These are phyloP conservation scores for Crotalus horridus DNA, from an alignment of 2,113 vertebrate genomes.

Conservation along the genomic window DNA sequence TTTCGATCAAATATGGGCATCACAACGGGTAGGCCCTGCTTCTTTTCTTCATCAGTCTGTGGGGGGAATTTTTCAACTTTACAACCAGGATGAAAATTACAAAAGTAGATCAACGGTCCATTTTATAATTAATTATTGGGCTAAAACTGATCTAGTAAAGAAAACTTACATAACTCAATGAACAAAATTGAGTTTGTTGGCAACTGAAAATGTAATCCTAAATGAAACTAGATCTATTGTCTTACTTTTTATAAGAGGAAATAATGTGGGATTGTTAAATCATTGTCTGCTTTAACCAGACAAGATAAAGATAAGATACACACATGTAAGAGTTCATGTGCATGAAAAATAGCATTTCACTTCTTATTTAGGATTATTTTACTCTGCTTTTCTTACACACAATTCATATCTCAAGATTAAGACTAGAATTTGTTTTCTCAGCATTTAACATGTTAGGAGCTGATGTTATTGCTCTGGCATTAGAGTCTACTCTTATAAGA, in stretches of 20 bases:
- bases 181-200: neutral
- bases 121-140: neutral
- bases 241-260: neutral
- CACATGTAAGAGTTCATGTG: neutral
- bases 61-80: constrained; percentile 34
- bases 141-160: neutral
- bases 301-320: neutral
- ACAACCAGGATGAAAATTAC: neutral
- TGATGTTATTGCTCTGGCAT: neutral
- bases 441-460: neutral
- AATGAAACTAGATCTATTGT: neutral
- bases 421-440: neutral
- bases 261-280: neutral
- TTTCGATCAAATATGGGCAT: constrained; percentile 97
- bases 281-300: neutral
- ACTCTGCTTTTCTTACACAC: neutral
- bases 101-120: neutral
- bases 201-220: neutral
- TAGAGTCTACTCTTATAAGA: neutral
- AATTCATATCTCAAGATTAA: neutral
- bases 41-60: constrained; percentile 96
- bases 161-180: neutral
- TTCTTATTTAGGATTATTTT: neutral
- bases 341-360: neutral
- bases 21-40: constrained; percentile 90